Evolutionary conservation across 2,888 invertebrate species (phyloP).

Genomic region (Phoenoteleia sp.): DNA sequence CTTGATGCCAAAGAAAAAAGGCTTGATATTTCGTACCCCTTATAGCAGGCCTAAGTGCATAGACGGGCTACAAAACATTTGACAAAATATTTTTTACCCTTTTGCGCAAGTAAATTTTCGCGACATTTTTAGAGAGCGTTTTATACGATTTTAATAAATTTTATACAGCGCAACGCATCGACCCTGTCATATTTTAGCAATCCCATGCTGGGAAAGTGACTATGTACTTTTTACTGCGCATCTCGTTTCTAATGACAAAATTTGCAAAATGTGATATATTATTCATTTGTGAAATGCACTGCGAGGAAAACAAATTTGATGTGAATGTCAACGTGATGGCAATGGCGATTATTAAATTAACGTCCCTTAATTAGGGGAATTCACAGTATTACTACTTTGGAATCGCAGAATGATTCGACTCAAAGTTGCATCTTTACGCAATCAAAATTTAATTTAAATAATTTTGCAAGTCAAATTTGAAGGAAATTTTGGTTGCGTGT

Average conservation of each 20-base stretch:
- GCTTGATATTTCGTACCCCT: constrained; percentile 3
- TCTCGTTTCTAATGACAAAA: constrained; percentile 45
- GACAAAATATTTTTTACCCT: constrained; percentile 59
- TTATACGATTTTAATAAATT: constrained; percentile 62
- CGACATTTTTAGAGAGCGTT: constrained; percentile 52
- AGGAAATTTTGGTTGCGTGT: neutral
- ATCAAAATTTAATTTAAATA: constrained; percentile 33
- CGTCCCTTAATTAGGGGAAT: constrained; percentile 43
- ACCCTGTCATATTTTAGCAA: constrained; percentile 62
- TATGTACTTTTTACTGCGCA: constrained; percentile 22
- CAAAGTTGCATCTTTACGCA: constrained; percentile 48
- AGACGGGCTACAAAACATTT: constrained; percentile 46
- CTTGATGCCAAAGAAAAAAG: no score
- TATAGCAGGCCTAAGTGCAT: constrained; percentile 53
- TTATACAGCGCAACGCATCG: constrained; percentile 37
- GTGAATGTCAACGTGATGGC: constrained; percentile 26
- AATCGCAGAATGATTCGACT: constrained; percentile 50
- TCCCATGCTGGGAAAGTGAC: constrained; percentile 25
- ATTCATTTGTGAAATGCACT: constrained; percentile 50
- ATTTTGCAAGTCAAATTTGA: no score
- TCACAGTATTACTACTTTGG: constrained; percentile 69
- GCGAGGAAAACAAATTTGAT: constrained; percentile 2
- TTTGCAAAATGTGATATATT: constrained; percentile 67
- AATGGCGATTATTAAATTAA: constrained; percentile 23
- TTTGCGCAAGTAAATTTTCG: constrained; percentile 56